A percentile compares a stretch with the other conserved stretches of the same genome.
Evolutionary conservation across 1,140 invertebrate species (phyloP).

Genomic region (Ostrea denselamellosa): DNA sequence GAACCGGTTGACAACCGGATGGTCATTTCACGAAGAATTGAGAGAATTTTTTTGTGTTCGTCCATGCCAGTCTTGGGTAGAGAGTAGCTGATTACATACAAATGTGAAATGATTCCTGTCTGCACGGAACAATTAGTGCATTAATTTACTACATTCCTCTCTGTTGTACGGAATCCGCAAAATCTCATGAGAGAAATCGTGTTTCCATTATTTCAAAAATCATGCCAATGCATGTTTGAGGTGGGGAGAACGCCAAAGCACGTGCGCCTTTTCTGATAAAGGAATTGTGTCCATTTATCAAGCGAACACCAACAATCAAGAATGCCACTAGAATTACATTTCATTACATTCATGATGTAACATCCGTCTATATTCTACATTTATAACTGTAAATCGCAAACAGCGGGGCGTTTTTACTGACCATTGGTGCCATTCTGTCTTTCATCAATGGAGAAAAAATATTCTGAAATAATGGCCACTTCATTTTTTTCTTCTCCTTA

Average conservation of each 20-base stretch:
- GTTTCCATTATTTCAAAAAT: conserved; percentile 38
- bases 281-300: conserved; percentile 17
- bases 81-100: conserved; percentile 21
- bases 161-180: conserved; percentile 21
- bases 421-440: not conserved
- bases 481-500: too few relatives aligned
- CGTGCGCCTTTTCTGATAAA: not conserved
- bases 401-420: not conserved
- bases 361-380: not conserved
- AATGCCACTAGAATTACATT: not conserved
- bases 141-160: conserved; percentile 32
- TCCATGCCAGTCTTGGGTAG: not conserved
- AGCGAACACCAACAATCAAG: not conserved
- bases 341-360: not conserved
- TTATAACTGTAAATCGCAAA: not conserved
- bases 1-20: not conserved
- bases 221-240: conserved; percentile 29
- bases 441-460: too few relatives aligned
- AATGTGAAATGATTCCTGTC: conserved; percentile 25
- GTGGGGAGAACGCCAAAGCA: not conserved
- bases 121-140: conserved; percentile 35
- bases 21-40: conserved; percentile 11
- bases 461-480: too few relatives aligned
- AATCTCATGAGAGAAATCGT: conserved; percentile 29
- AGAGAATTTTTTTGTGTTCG: conserved; percentile 9